These are phyloP conservation scores for Bergia puertoricense DNA, from an alignment of 92 coral and sea anemone species.

Conservation along the genomic window DNA sequence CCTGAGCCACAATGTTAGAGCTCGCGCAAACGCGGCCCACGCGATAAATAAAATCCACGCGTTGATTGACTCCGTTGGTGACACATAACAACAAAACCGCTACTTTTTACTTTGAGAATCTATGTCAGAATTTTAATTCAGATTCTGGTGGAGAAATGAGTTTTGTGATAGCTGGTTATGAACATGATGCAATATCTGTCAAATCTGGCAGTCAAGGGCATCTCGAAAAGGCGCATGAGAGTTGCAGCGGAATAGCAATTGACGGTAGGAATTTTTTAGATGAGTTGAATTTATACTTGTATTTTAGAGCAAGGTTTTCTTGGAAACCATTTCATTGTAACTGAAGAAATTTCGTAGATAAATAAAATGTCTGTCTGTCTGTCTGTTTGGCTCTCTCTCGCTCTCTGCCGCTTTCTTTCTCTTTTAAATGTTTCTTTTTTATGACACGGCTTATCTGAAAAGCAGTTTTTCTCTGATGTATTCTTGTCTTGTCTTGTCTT, in stretches of 20 bases:
- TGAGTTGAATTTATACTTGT: no score
- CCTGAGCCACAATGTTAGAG: background rate
- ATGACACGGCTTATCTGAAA: no score
- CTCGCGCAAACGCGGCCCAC: slow-evolving; percentile 19
- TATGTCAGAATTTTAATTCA: background rate
- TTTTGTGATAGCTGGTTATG: background rate
- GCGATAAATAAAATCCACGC: background rate
- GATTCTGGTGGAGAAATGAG: background rate
- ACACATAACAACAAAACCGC: background rate
- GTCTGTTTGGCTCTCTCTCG: no score
- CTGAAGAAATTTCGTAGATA: no score
- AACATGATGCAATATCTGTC: background rate
- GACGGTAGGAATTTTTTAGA: background rate
- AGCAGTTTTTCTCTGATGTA: no score
- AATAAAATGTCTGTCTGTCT: no score
- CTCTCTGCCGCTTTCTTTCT: no score
- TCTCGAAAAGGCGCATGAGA: background rate
- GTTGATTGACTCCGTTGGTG: background rate
- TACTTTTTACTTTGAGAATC: background rate
- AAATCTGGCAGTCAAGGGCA: background rate
- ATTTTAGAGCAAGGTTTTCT: no score
- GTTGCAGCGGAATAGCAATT: background rate
- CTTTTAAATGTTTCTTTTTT: no score
- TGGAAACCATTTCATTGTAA: no score
- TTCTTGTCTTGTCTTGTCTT: no score